A percentile compares a stretch with the other conserved stretches of the same genome.
Conservation (phyloP, 2,113 vertebrate species). For the Colinus virginianus region DNA sequence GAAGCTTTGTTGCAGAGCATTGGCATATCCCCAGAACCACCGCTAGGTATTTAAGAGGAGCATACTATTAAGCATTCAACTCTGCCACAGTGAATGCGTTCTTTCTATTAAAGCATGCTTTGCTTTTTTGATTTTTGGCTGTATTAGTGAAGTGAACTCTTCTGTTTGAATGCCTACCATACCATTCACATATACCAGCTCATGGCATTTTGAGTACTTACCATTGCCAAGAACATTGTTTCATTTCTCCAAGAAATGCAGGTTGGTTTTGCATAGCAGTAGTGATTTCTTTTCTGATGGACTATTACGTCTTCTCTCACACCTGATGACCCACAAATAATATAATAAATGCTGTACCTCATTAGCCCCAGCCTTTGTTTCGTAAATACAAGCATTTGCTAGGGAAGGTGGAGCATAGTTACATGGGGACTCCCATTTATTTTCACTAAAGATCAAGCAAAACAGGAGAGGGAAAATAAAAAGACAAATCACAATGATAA, state of each 20-base stretch:
- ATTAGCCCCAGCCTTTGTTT: neutral
- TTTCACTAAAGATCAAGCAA: neutral
- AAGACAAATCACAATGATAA: neutral
- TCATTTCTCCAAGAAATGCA: constrained; percentile 13
- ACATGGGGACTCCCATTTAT: neutral
- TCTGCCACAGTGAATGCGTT: constrained; percentile 25
- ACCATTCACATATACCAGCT: constrained; percentile 35
- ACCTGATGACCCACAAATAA: neutral
- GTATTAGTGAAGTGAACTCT: constrained; percentile 55
- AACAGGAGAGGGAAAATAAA: neutral
- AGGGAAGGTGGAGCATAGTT: neutral
- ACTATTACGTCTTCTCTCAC: constrained; percentile 4
- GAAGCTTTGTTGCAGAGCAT: constrained; percentile 97
- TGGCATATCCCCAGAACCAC: constrained; percentile 95
- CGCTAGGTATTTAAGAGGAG: constrained; percentile 85
- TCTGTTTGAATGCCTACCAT: constrained; percentile 62
- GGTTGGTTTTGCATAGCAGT: neutral
- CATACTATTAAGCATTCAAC: constrained; percentile 34
- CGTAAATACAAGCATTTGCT: neutral
- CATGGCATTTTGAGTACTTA: constrained; percentile 46
- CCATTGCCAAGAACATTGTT: constrained; percentile 43
- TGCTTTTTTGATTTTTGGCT: constrained; percentile 62
- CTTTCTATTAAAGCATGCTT: constrained; percentile 56
- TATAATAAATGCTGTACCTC: neutral
- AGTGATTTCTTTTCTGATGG: constrained; percentile 70